These are phyloP conservation scores for Drosophila subpulchrella DNA, from an alignment of 1,140 invertebrate genomes.

Conservation along the genomic window DNA sequence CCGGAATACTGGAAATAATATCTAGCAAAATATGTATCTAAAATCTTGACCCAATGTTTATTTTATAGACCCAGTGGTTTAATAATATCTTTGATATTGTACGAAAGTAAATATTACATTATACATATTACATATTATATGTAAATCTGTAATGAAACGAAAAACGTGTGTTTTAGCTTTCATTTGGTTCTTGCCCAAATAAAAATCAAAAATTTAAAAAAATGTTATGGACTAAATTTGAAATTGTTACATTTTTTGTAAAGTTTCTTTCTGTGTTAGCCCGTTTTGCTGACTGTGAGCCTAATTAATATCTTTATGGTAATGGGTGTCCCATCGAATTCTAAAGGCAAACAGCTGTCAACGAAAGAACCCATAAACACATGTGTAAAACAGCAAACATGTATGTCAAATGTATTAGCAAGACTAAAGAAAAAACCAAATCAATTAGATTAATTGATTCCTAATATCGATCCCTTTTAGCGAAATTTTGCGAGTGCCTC, in stretches of 20 bases:
- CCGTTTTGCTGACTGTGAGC: background rate
- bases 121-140: no score
- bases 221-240: no score
- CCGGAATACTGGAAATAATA: background rate
- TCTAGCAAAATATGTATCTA: background rate
- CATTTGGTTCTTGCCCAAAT: no score
- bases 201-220: no score
- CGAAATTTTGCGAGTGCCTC: background rate
- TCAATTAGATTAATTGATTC: conserved; percentile 8
- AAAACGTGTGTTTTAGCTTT: no score
- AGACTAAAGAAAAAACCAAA: background rate
- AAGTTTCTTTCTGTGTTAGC: background rate
- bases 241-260: no score
- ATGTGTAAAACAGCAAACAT: background rate
- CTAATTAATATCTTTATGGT: conserved; percentile 59
- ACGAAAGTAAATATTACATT: no score
- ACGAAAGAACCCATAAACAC: conserved; percentile 20
- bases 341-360: conserved; percentile 26
- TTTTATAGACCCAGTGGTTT: no score
- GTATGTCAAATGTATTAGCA: background rate
- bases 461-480: conserved; percentile 8
- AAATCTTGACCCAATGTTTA: background rate
- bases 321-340: conserved; percentile 23
- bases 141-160: no score
- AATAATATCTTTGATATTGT: no score